phyloP scores from a whole-genome alignment of 2,797 vertebrate genomes.

The Eurystomus glaucurus region DNA sequence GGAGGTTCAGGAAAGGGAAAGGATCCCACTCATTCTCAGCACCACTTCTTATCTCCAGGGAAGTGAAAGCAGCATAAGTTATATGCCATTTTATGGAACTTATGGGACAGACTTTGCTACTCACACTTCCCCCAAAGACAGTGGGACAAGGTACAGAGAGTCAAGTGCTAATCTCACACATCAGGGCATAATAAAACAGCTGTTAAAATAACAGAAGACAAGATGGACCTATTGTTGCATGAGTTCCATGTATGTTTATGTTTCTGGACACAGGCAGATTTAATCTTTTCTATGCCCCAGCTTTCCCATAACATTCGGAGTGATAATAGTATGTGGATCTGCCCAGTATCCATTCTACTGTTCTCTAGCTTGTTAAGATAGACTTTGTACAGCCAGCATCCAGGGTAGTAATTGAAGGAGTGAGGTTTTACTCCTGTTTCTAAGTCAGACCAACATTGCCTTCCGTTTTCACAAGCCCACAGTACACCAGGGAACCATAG shows the following conservation, averaged over 20 bases:
- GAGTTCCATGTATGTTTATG: not conserved
- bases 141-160: not conserved
- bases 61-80: not conserved
- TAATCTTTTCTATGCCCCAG: not conserved
- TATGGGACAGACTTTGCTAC: not conserved
- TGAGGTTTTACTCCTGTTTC: not conserved
- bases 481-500: not conserved
- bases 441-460: not conserved
- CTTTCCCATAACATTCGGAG: not conserved
- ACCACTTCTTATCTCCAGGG: not conserved
- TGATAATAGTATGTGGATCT: not conserved
- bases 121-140: not conserved
- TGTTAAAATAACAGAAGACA: not conserved
- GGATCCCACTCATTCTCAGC: not conserved
- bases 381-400: not conserved
- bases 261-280: not conserved
- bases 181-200: not conserved
- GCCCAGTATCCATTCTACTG: not conserved
- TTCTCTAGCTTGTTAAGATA: not conserved
- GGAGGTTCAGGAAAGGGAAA: not conserved
- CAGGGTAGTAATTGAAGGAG: rapidly evolving
- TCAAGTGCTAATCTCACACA: not conserved
- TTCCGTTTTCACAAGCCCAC: not conserved
- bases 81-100: not conserved
- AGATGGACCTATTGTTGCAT: not conserved